phyloP scores from a whole-genome alignment of 2,797 vertebrate genomes.

The Echeneis naucrates region DNA sequence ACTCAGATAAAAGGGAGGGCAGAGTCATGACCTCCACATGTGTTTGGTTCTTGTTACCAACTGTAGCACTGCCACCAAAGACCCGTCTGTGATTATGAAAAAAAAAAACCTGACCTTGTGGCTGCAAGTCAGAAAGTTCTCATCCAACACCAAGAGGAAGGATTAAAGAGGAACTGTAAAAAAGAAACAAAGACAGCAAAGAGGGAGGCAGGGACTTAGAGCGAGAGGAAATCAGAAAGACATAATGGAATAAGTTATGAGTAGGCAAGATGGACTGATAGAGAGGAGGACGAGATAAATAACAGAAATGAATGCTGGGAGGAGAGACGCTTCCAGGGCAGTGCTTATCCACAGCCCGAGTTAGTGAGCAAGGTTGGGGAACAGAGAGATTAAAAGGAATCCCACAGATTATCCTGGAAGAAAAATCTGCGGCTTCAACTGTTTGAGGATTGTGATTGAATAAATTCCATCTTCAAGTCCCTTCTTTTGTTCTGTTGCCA shows the following conservation, averaged over 20 bases:
- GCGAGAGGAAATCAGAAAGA: slow-evolving; percentile 25
- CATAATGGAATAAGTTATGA: slow-evolving; percentile 68
- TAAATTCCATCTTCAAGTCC: slow-evolving; percentile 22
- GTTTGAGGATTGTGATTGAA: slow-evolving; percentile 37
- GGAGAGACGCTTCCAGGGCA: slow-evolving; percentile 44
- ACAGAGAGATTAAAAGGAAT: slow-evolving; percentile 52
- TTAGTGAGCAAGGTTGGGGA: slow-evolving; percentile 4
- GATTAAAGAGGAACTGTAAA: slow-evolving; percentile 49
- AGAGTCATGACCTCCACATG: slow-evolving; percentile 4
- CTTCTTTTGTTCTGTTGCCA: slow-evolving; percentile 19
- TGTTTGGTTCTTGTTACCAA: neutral
- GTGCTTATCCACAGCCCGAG: slow-evolving; percentile 28
- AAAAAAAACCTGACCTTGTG: slow-evolving; percentile 58
- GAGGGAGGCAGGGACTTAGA: slow-evolving; percentile 7
- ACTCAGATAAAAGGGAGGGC: neutral
- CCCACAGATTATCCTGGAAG: slow-evolving; percentile 35
- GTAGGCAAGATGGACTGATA: slow-evolving; percentile 60
- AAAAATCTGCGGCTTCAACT: slow-evolving; percentile 1
- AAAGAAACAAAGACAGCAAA: slow-evolving; percentile 31
- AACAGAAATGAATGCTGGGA: slow-evolving; percentile 49
- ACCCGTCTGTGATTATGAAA: slow-evolving; percentile 25
- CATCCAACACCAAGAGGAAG: slow-evolving; percentile 26
- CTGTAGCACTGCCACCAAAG: slow-evolving; percentile 11
- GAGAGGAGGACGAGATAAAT: slow-evolving; percentile 46
- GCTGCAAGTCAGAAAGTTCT: slow-evolving; percentile 10